Evolutionary conservation across 2,113 vertebrate species (phyloP), one percentile per base, ranked within the genome.

Genomic region (Cephalopholis sonnerati): DNA sequence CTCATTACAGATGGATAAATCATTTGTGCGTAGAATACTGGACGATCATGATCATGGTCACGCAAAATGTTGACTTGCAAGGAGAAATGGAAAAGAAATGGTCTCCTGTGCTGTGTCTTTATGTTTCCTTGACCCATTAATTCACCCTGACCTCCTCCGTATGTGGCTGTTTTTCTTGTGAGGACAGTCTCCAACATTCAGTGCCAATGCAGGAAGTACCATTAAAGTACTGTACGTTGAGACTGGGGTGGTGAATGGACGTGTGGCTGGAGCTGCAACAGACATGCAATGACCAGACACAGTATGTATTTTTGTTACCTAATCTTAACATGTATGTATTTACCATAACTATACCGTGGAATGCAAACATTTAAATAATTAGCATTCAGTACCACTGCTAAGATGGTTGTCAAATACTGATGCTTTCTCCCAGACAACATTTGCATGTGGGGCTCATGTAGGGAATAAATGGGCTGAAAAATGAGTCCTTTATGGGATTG

Each of bases 1-100:
- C 44, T 82, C 77, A 55, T 91, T 77, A 88, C 67, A 74, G 7
- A 77, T 62, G 64, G n/a, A 86, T 29, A 63, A 36, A 74, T 82
- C 36, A 29, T 72, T 58, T 67, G 64, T 53, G 39, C 39, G 29
- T 17, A 36, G 54, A 59, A 68, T 69, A 69, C 24, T 57, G 39
- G 63, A 48, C 5, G 61, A 51, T 46, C 4, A 7, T 22, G 24
- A 9, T 44, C 8, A 44, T 44, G n/a, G 46, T 27, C 13, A 32
- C 48, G n/a, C n/a, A 39, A 24, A 32, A n/a, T 32, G 22, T 39
- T 36, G 50, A 69, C 48, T 39, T 29, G 13, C 6, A 10, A 5
- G 20, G 29, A 11, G n/a, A 44, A 44, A 15, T 41, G 22, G 15
- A 12, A 39, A 44, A 44, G n/a, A 67, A 48, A 18, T 7, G 5